A percentile compares a stretch with the other conserved stretches of the same genome.
Evolutionary conservation across 2,113 vertebrate genomes (phyloP).

Genomic region (Theristicus caerulescens): DNA sequence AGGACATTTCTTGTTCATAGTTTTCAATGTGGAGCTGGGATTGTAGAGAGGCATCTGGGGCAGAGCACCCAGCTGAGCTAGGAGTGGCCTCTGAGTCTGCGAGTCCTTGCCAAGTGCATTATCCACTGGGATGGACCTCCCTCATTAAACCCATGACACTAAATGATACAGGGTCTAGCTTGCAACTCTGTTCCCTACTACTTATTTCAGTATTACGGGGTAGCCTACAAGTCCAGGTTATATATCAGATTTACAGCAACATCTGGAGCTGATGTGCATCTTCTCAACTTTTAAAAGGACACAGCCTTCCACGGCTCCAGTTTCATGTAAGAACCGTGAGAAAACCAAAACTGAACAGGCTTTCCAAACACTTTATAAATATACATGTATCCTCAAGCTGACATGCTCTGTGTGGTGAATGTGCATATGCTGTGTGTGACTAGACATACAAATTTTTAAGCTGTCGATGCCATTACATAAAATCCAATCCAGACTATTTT

Average conservation of each 20-base stretch:
- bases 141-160: background rate
- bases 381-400: background rate
- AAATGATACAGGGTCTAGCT: background rate
- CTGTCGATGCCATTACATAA: background rate
- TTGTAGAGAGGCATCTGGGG: background rate
- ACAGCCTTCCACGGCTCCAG: background rate
- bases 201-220: background rate
- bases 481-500: background rate
- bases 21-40: background rate
- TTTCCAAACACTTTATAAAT: background rate
- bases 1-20: accelerated
- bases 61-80: background rate
- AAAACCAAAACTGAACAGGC: background rate
- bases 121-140: background rate
- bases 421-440: background rate
- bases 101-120: background rate
- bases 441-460: background rate
- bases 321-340: accelerated
- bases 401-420: background rate
- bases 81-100: background rate
- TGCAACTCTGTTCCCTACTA: background rate
- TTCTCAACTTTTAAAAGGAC: background rate
- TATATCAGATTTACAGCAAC: background rate
- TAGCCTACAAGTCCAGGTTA: background rate
- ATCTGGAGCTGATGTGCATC: background rate